These are phyloP conservation scores for Parelbella ahira DNA, from an alignment of 2,888 invertebrate genomes.

Conservation along the genomic window DNA sequence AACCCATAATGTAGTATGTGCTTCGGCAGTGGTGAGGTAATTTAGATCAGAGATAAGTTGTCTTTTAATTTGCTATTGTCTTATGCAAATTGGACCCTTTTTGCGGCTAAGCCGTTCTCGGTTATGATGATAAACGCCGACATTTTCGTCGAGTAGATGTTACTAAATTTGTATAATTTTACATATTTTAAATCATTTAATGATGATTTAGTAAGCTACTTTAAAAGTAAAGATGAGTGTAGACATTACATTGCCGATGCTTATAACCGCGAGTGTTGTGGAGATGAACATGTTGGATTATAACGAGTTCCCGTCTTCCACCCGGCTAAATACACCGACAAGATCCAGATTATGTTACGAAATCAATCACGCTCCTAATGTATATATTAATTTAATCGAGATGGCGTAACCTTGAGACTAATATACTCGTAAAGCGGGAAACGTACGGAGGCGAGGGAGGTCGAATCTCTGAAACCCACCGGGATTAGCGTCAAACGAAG, in stretches of 20 bases:
- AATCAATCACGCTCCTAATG: conserved; percentile 15
- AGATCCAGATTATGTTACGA: conserved; percentile 3
- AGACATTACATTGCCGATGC: too few species aligned
- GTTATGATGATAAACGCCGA: conserved; percentile 50
- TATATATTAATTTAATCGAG: conserved; percentile 19
- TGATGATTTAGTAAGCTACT: conserved; percentile 23
- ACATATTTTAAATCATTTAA: conserved; percentile 44
- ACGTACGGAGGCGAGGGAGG: conserved; percentile 42
- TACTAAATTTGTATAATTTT: conserved; percentile 52
- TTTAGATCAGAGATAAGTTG: conserved; percentile 38
- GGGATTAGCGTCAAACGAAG: conserved; percentile 78
- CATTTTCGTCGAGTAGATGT: conserved; percentile 47
- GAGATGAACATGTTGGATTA: too few species aligned
- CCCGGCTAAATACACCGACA: conserved; percentile 2
- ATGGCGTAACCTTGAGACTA: conserved; percentile 48
- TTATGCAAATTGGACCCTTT: conserved; percentile 46
- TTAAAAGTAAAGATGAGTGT: conserved; percentile 26
- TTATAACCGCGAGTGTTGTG: too few species aligned
- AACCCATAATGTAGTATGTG: conserved; percentile 15
- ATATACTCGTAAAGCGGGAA: conserved; percentile 40
- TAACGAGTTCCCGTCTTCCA: too few species aligned
- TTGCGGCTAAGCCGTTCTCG: conserved; percentile 42
- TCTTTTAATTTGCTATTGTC: conserved; percentile 43
- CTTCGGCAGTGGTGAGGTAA: conserved; percentile 27
- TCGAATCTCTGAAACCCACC: conserved; percentile 63